Percentiles rank a stretch among this genome's conserved stretches.
These are phyloP conservation scores for Linurgus olivaceus DNA, from an alignment of 2,797 vertebrate species.

Conservation along the genomic window DNA sequence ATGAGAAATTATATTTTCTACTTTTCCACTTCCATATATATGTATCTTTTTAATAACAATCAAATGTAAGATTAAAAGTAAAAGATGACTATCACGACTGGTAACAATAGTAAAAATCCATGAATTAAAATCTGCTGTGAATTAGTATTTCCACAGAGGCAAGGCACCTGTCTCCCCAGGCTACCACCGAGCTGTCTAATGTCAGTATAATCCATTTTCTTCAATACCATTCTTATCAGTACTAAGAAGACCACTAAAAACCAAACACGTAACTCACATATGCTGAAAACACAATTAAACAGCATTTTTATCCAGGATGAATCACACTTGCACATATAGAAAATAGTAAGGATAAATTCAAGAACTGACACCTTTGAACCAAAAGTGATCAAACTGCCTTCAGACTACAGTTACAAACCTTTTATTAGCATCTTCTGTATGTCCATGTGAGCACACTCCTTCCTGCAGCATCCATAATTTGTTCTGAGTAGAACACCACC, in stretches of 20 bases:
- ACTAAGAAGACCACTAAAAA: not conserved
- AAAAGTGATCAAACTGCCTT: constrained; percentile 16
- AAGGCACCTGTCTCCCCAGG: not conserved
- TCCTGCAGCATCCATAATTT: constrained; percentile 37
- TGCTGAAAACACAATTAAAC: not conserved
- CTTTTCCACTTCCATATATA: not conserved
- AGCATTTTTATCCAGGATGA: not conserved
- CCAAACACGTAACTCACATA: not conserved
- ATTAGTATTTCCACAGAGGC: not conserved
- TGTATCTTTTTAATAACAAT: not conserved
- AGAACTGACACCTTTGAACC: not conserved
- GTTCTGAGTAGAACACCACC: not conserved
- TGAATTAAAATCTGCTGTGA: not conserved
- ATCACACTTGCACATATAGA: not conserved
- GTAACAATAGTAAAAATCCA: not conserved
- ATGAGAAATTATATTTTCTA: not conserved
- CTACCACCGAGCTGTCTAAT: not conserved
- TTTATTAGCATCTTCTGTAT: constrained; percentile 20
- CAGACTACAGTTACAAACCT: constrained; percentile 49
- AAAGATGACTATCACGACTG: not conserved
- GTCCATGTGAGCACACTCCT: not conserved
- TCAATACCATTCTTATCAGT: not conserved
- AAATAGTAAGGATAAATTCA: not conserved
- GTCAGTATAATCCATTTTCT: not conserved
- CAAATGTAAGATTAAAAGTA: not conserved